These are phyloP conservation scores for Parauchenoglanis punctatus DNA, from an alignment of 2,797 vertebrate genomes.

Conservation along the genomic window DNA sequence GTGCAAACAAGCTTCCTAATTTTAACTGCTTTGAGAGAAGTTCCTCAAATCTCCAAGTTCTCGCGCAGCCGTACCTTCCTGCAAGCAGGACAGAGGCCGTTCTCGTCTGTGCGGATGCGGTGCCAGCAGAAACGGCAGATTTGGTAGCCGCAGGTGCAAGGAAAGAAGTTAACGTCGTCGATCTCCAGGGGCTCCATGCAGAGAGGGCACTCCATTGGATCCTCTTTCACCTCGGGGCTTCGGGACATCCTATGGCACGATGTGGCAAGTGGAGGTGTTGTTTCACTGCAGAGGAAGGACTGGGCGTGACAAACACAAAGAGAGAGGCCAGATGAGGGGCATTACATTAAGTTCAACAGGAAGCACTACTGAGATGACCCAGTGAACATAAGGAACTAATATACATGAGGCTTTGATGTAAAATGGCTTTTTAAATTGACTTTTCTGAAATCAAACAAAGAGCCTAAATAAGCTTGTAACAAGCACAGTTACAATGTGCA, in stretches of 20 bases:
- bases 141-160: slow-evolving; percentile 92
- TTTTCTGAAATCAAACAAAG: neutral
- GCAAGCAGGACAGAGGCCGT: slow-evolving; percentile 91
- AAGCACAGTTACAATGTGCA: neutral
- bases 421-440: neutral
- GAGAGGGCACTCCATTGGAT: slow-evolving; percentile 90
- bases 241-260: slow-evolving; percentile 79
- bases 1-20: neutral
- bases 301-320: neutral
- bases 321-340: neutral
- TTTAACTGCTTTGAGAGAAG: neutral
- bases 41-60: slow-evolving; percentile 39
- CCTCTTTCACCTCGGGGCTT: slow-evolving; percentile 86
- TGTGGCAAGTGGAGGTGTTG: slow-evolving; percentile 9
- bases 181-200: slow-evolving; percentile 92
- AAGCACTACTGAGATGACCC: neutral
- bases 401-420: neutral
- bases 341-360: neutral
- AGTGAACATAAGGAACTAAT: neutral
- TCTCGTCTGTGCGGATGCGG: slow-evolving; percentile 91
- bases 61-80: slow-evolving; percentile 80
- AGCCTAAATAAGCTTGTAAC: neutral
- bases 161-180: slow-evolving; percentile 91
- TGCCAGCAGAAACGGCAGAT: slow-evolving; percentile 94
- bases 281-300: slow-evolving; percentile 29